Percentiles rank a stretch among this genome's conserved stretches.
These are phyloP conservation scores for Lamproptera curius DNA, from an alignment of 2,888 invertebrate species.

Conservation along the genomic window DNA sequence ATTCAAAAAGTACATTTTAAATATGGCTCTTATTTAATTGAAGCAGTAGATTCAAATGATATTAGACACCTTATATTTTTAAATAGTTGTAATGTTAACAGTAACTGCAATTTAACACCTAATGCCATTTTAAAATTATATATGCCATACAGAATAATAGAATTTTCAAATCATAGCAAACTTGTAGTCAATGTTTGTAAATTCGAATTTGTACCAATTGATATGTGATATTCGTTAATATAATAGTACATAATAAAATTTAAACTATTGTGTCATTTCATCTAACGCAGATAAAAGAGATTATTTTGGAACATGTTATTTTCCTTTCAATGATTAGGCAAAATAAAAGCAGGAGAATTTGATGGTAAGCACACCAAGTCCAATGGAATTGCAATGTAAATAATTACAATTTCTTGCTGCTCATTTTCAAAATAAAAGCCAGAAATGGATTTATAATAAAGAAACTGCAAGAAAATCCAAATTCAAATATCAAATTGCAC, in stretches of 20 bases:
- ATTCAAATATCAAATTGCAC: too few species aligned
- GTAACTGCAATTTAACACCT: constrained; percentile 32
- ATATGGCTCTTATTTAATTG: constrained; percentile 53
- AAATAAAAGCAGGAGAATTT: too few species aligned
- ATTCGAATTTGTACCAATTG: constrained; percentile 45
- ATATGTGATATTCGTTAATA: constrained; percentile 2
- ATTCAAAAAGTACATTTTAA: constrained; percentile 46
- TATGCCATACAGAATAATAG: constrained; percentile 48
- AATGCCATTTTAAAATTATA: constrained; percentile 51
- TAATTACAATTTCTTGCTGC: too few species aligned
- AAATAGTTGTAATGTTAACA: constrained; percentile 43
- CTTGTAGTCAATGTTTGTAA: constrained; percentile 60
- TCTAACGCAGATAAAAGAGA: too few species aligned
- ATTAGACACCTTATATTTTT: constrained; percentile 47
- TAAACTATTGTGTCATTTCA: constrained; percentile 12
- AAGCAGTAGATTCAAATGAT: constrained; percentile 40
- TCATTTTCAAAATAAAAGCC: too few species aligned
- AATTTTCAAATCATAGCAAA: constrained; percentile 35
- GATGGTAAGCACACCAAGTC: too few species aligned
- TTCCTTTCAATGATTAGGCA: too few species aligned
- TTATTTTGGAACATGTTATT: too few species aligned
- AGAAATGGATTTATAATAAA: too few species aligned
- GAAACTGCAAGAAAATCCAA: too few species aligned
- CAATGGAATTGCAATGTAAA: too few species aligned
- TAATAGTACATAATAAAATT: constrained; percentile 1